A percentile compares a stretch with the other conserved stretches of the same genome.
These are phyloP conservation scores for Sylvicola cinctus DNA, from an alignment of 2,888 invertebrate genomes.

Conservation along the genomic window DNA sequence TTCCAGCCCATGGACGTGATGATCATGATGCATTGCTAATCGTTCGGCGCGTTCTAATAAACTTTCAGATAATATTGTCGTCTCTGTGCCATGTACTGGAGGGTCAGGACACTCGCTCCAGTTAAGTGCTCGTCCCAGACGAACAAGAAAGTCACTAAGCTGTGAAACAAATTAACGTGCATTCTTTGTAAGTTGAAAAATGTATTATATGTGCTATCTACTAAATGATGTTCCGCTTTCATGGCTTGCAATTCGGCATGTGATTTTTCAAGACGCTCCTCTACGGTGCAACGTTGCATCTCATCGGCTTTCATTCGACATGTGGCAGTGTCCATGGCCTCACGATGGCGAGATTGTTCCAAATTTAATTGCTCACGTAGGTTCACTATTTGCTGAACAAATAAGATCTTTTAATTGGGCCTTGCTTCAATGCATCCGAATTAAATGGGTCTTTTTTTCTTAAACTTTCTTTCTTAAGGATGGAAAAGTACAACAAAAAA, in stretches of 20 bases:
- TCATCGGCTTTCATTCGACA: constrained; percentile 40
- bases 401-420: neutral
- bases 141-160: constrained; percentile 67
- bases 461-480: no score
- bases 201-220: no score
- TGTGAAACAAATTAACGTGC: constrained; percentile 26
- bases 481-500: constrained; percentile 1
- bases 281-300: constrained; percentile 46
- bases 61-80: constrained; percentile 40
- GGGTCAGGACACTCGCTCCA: constrained; percentile 23
- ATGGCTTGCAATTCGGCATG: constrained; percentile 55
- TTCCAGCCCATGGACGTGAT: constrained; percentile 12
- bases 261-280: constrained; percentile 53
- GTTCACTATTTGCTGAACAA: constrained; percentile 46
- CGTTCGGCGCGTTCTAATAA: constrained; percentile 72
- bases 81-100: constrained; percentile 21
- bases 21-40: constrained; percentile 17
- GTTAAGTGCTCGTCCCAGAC: constrained; percentile 56
- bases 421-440: no score
- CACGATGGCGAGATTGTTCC: constrained; percentile 43
- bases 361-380: constrained; percentile 53
- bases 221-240: constrained; percentile 21
- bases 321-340: constrained; percentile 35
- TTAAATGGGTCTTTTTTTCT: no score
- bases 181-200: no score